Evolutionary conservation across 2,797 vertebrate species (phyloP).

Genomic region (Notolepis coatsorum): DNA sequence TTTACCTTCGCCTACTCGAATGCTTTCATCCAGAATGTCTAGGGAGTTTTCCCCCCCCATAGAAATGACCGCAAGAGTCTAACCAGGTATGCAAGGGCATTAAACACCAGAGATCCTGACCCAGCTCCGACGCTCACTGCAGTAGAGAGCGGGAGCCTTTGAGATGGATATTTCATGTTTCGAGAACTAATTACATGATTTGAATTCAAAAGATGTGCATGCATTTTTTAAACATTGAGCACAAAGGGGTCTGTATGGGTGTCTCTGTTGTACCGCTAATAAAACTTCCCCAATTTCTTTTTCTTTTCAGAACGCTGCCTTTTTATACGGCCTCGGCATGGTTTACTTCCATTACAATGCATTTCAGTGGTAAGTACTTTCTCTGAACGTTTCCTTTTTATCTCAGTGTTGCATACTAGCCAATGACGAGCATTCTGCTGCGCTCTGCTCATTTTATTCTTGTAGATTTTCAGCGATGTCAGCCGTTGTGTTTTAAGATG

Average conservation of each 20-base stretch:
- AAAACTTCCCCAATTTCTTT: constrained; percentile 15
- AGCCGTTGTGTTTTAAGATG: neutral
- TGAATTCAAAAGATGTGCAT: too few relatives aligned
- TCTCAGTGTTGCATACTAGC: neutral
- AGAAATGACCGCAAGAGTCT: too few relatives aligned
- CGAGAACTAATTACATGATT: too few relatives aligned
- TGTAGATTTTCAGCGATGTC: neutral
- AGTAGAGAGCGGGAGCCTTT: too few relatives aligned
- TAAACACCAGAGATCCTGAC: too few relatives aligned
- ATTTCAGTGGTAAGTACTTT: constrained; percentile 96
- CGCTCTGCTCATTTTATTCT: neutral
- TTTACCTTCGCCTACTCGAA: too few relatives aligned
- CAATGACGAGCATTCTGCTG: neutral
- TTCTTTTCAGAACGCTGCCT: constrained; percentile 95
- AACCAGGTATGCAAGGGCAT: too few relatives aligned
- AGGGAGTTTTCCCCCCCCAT: too few relatives aligned
- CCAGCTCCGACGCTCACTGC: too few relatives aligned
- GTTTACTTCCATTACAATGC: constrained; percentile 99
- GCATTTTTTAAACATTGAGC: too few relatives aligned
- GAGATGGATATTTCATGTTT: too few relatives aligned
- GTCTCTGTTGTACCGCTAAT: neutral
- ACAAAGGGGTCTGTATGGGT: neutral
- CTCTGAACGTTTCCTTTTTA: neutral
- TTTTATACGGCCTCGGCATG: constrained; percentile 99
- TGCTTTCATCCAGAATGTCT: too few relatives aligned